These are phyloP conservation scores for Copidosoma aretas DNA, from an alignment of 2,888 invertebrate genomes.

Conservation along the genomic window DNA sequence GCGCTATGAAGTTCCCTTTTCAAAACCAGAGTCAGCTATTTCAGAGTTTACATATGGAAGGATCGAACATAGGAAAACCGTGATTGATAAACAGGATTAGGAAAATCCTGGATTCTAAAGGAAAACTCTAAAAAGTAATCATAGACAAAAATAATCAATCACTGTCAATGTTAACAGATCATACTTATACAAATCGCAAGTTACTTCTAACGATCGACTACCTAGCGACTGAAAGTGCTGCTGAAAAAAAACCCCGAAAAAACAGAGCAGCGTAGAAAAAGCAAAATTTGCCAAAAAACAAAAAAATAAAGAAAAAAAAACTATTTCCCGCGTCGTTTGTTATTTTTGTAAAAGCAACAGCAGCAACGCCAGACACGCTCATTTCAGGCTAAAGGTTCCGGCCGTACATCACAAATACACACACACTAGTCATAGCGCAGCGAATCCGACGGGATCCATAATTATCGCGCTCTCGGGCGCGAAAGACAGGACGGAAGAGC, in stretches of 20 bases:
- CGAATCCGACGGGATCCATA: constrained; percentile 25
- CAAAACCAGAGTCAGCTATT: too few relatives aligned
- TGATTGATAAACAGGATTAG: too few relatives aligned
- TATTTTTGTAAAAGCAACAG: neutral
- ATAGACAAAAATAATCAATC: too few relatives aligned
- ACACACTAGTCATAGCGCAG: neutral
- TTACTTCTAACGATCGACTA: too few relatives aligned
- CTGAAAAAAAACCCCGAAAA: neutral
- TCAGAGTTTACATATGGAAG: too few relatives aligned
- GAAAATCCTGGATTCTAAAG: too few relatives aligned
- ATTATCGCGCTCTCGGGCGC: constrained; percentile 28
- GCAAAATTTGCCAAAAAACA: neutral
- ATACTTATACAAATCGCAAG: too few relatives aligned
- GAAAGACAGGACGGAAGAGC: neutral
- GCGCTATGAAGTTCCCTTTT: too few relatives aligned
- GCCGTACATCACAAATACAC: constrained; percentile 6
- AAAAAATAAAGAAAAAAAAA: neutral
- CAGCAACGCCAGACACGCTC: neutral
- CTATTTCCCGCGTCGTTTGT: neutral
- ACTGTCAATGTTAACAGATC: too few relatives aligned
- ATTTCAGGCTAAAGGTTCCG: constrained; percentile 25
- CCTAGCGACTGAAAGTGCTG: too few relatives aligned
- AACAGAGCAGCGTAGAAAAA: neutral
- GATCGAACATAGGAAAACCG: too few relatives aligned
- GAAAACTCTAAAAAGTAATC: too few relatives aligned